Evolutionary conservation across 2,113 vertebrate genomes (phyloP).

Genomic region (Cheilinus undulatus): DNA sequence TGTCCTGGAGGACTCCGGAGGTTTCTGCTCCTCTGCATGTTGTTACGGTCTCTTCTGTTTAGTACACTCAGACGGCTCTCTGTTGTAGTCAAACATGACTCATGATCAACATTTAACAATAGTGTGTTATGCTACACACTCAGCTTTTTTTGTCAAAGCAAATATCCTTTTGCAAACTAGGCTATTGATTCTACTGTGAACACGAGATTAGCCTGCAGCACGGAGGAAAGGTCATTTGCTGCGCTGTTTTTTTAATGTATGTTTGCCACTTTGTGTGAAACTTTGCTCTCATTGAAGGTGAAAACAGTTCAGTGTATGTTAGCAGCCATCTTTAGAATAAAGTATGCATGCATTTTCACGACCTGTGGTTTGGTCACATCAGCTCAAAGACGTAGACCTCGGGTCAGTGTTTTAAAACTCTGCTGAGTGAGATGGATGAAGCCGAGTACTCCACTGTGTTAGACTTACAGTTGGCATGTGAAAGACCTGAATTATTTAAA

Average conservation of each 20-base stretch:
- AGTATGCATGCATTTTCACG: background rate
- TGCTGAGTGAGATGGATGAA: conserved; percentile 23
- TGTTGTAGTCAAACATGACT: conserved; percentile 23
- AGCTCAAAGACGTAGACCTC: conserved; percentile 7
- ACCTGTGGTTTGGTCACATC: conserved; percentile 3
- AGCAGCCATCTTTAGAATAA: background rate
- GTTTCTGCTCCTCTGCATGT: background rate
- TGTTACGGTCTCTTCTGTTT: conserved; percentile 5
- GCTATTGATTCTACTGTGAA: conserved; percentile 58
- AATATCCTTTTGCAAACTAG: conserved; percentile 49
- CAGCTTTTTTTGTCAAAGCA: conserved; percentile 42
- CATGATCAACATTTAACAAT: conserved; percentile 27
- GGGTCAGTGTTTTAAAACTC: conserved; percentile 18
- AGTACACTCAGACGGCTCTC: conserved; percentile 6
- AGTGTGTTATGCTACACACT: conserved; percentile 40
- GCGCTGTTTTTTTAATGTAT: background rate
- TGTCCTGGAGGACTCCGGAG: background rate
- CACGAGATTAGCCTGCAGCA: conserved; percentile 36
- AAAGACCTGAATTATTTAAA: conserved; percentile 71
- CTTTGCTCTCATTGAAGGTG: background rate
- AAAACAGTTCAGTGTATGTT: background rate
- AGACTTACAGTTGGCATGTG: conserved; percentile 38
- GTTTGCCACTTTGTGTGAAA: background rate
- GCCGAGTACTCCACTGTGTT: conserved; percentile 9
- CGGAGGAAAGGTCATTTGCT: conserved; percentile 28